Percentiles rank a stretch among this genome's conserved stretches.
Conservation (phyloP, 1,140 invertebrate species). For the Listronotus oregonensis region DNA sequence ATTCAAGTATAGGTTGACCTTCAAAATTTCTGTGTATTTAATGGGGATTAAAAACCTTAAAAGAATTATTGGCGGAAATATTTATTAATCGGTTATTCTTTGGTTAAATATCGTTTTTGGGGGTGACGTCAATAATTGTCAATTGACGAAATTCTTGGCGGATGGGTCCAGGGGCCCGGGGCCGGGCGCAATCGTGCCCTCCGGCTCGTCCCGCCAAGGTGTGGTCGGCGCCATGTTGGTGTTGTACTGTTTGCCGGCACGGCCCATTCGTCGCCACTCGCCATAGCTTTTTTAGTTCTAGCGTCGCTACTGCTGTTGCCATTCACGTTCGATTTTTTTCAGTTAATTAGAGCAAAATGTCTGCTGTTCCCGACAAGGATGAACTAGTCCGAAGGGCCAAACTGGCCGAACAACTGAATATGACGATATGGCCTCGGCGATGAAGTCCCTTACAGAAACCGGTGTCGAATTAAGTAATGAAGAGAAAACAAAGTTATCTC, state of each 20-base stretch:
- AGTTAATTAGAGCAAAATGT: conserved; percentile 52
- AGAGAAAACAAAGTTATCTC: too few relatives aligned
- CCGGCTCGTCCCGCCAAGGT: conserved; percentile 51
- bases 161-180: conserved; percentile 32
- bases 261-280: conserved; percentile 22
- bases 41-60: not conserved
- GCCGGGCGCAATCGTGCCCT: conserved; percentile 11
- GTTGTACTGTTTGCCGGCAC: conserved; percentile 8
- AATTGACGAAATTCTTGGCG: conserved; percentile 30
- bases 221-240: conserved; percentile 55
- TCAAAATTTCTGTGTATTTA: conserved; percentile 14
- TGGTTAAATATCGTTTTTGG: conserved; percentile 15
- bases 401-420: conserved; percentile 95
- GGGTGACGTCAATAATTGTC: conserved; percentile 27
- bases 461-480: conserved; percentile 92
- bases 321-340: conserved; percentile 38
- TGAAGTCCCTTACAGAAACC: conserved; percentile 57
- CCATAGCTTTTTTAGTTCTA: conserved; percentile 30
- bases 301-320: conserved; percentile 17
- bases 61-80: too few relatives aligned
- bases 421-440: conserved; percentile 70
- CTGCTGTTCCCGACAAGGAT: conserved; percentile 73
- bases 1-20: conserved; percentile 27
- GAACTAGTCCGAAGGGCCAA: conserved; percentile 96
- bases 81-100: not conserved